Evolutionary conservation across 2,888 invertebrate genomes (phyloP).

Genomic region (Oscheius sp.): DNA sequence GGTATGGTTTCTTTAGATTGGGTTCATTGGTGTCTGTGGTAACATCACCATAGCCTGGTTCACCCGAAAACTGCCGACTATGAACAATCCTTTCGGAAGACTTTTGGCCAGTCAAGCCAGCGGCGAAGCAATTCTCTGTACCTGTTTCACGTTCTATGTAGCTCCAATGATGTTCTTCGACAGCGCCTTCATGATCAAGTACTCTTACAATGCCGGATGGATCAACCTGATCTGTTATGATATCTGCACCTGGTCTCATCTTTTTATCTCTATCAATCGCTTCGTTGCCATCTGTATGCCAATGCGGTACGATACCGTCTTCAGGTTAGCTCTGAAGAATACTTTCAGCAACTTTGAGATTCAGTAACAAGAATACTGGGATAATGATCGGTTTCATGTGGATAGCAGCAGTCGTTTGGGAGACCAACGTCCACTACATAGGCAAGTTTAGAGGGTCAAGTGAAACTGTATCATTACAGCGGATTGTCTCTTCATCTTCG

Average conservation of each 20-base stretch:
- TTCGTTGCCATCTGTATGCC: conserved; percentile 29
- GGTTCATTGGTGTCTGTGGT: conserved; percentile 4
- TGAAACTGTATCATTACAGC: neutral
- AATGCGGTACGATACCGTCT: conserved; percentile 18
- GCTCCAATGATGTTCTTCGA: conserved; percentile 34
- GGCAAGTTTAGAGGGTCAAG: neutral
- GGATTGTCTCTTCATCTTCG: conserved; percentile 14
- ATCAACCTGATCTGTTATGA: conserved; percentile 38
- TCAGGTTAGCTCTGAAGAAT: conserved; percentile 11
- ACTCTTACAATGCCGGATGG: conserved; percentile 28
- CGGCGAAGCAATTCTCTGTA: conserved; percentile 24
- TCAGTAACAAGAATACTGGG: conserved; percentile 22
- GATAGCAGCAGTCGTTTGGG: conserved; percentile 10
- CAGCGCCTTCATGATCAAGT: conserved; percentile 7
- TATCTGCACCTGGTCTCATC: conserved; percentile 34
- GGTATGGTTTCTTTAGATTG: neutral
- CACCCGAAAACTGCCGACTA: conserved; percentile 23
- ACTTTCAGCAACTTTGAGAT: neutral
- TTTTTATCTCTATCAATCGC: conserved; percentile 35
- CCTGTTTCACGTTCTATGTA: conserved; percentile 30
- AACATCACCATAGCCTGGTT: conserved; percentile 16
- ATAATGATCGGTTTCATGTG: conserved; percentile 30
- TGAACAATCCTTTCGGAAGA: conserved; percentile 33
- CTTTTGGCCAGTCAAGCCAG: conserved; percentile 32
- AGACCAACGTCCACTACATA: conserved; percentile 2